These are phyloP conservation scores for Ditylenchus dipsaci DNA, from an alignment of 1,140 invertebrate genomes.

Conservation along the genomic window DNA sequence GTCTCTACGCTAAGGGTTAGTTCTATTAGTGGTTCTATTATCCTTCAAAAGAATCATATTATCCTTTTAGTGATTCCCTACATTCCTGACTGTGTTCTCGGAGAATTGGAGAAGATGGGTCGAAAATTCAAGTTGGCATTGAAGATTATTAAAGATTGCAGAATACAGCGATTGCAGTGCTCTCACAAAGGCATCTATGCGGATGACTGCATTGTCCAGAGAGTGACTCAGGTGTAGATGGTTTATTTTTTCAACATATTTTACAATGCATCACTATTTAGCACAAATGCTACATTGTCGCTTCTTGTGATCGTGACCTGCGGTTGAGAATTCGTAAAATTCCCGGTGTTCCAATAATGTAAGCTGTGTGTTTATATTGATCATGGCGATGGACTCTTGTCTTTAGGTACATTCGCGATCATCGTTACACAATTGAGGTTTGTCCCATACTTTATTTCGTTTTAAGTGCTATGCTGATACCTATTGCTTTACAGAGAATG, in stretches of 20 bases:
- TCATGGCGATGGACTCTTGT: background rate
- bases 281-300: conserved; percentile 99
- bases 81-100: conserved; percentile 95
- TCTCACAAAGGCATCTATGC: conserved; percentile 97
- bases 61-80: conserved; percentile 75
- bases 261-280: conserved; percentile 66
- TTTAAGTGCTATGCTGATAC: too few relatives aligned
- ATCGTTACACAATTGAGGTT: conserved; percentile 83
- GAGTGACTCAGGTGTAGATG: conserved; percentile 74
- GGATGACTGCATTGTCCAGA: conserved; percentile 93
- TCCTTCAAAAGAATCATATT: conserved; percentile 29
- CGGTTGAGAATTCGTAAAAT: conserved; percentile 93
- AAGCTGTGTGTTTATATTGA: conserved; percentile 61
- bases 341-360: conserved; percentile 96
- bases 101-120: conserved; percentile 95
- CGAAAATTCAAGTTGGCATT: conserved; percentile 89
- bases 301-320: conserved; percentile 95
- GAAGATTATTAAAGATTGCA: conserved; percentile 87
- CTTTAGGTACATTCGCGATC: conserved; percentile 65
- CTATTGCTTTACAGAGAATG: conserved; percentile 70
- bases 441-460: too few relatives aligned
- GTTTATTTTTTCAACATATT: too few relatives aligned
- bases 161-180: conserved; percentile 87
- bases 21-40: conserved; percentile 7
- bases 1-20: conserved; percentile 91